Evolutionary conservation across 2,113 vertebrate genomes (phyloP), one percentile per base, ranked within the genome.

Genomic region (Galemys pyrenaicus): DNA sequence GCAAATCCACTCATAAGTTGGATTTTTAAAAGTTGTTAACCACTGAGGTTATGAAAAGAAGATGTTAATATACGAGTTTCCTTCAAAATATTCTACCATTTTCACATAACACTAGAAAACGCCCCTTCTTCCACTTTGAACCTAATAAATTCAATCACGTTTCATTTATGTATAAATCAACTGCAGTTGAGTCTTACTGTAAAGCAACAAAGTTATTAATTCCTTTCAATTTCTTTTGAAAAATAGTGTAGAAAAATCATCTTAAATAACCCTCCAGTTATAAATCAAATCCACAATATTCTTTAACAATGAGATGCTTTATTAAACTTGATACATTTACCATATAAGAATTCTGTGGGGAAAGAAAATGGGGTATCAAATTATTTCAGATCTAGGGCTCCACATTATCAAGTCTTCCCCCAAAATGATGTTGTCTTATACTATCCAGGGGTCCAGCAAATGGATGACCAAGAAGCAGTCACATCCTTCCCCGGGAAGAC

Each of bases 291-390:
- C 2, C 96, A 92, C 96, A 96, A 86, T 64, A 77, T 22, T 39
- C 16, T 37, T 89, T 80, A 62, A 96, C 94, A 95, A 94, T 94
- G 73, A 89, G 54, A 73, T 92, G 96, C 96, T 97, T 98, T 95
- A 97, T 97, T 97, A 97, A 98, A 95, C n/a, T 92, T 60, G 92
- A 91, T 90, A 94, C 71, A 90, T 74, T 96, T 79, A 77, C 91
- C 95, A 67, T 26, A 91, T 84, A 94, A 87, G 49, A 88, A 91
- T 96, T 89, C 80, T 97, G 87, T 97, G 96, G n/a, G 87, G 51
- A 60, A 84, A 97, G n/a, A n/a, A 97, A 97, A 87, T 56, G 95
- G 84, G 86, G 86, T 96, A 97, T 94, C 96, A 94, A 88, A 92
- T 74, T 64, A 88, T 92, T 96, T 88, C 15, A 94, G 95, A 97